A percentile compares a stretch with the other conserved stretches of the same genome.
phyloP scores from a whole-genome alignment of 2,888 invertebrate species.

The Oithona nana region DNA sequence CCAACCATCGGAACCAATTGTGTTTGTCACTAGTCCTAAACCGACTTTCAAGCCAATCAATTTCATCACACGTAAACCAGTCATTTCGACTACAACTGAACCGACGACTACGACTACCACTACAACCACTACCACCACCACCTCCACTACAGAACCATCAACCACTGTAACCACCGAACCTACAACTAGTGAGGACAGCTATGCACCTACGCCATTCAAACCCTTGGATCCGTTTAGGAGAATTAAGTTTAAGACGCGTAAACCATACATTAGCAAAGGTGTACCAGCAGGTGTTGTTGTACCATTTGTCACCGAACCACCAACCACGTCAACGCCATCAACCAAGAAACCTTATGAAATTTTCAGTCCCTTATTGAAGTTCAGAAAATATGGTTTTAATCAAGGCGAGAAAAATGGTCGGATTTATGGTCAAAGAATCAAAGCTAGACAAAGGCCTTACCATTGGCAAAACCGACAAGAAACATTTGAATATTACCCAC shows the following conservation, averaged over 20 bases:
- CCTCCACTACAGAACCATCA: neutral
- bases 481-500: neutral
- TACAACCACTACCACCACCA: neutral
- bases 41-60: neutral
- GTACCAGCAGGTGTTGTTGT: neutral
- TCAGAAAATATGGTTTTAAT: neutral
- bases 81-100: neutral
- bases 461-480: conserved; percentile 1
- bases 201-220: neutral
- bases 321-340: neutral
- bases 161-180: neutral
- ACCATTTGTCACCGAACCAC: neutral
- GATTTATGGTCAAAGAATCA: conserved; percentile 5
- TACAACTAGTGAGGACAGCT: too few species aligned
- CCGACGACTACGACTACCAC: neutral
- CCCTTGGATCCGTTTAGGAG: neutral
- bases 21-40: neutral
- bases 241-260: neutral
- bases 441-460: neutral
- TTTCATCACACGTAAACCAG: neutral
- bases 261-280: neutral
- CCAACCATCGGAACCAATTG: neutral
- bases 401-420: neutral
- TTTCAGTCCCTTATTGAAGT: neutral
- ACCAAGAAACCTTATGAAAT: neutral